Evolutionary conservation across 2,113 vertebrate genomes (phyloP).

Genomic region (Lipophrys pholis): DNA sequence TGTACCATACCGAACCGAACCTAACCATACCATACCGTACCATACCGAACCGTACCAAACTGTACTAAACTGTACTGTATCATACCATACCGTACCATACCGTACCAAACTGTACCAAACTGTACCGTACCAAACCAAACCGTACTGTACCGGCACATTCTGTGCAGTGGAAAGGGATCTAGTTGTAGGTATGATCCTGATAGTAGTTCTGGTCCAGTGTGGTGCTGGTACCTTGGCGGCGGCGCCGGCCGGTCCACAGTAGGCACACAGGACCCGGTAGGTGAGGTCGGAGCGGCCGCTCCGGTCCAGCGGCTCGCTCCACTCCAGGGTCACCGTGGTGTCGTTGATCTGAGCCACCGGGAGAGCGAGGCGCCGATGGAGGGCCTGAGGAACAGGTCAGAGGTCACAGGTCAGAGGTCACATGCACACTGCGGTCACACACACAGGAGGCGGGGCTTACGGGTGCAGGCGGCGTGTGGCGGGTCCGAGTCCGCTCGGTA

Average conservation of each 20-base stretch:
- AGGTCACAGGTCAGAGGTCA: slow-evolving; percentile 48
- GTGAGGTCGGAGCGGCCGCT: slow-evolving; percentile 85
- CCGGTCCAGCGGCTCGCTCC: slow-evolving; percentile 87
- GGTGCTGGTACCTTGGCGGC: slow-evolving; percentile 26
- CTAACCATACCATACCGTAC: no score
- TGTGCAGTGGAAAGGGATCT: no score
- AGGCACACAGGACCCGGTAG: slow-evolving; percentile 80
- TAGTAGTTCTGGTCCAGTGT: no score
- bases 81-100: no score
- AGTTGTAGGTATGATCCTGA: no score
- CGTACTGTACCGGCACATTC: no score
- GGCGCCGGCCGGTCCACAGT: slow-evolving; percentile 56
- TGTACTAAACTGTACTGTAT: no score
- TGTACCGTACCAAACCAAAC: no score
- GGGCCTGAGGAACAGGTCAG: slow-evolving; percentile 77
- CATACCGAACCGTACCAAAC: no score
- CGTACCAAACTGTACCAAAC: no score
- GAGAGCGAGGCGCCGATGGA: slow-evolving; percentile 85
- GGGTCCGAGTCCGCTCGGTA: slow-evolving; percentile 79
- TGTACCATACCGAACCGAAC: no score
- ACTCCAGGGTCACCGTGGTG: slow-evolving; percentile 85
- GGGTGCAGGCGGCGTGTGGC: slow-evolving; percentile 75
- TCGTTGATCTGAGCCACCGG: slow-evolving; percentile 86
- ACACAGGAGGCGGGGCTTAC: slow-evolving; percentile 72
- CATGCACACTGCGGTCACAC: background rate